Conservation (phyloP, 1,140 invertebrate species). For the Drosophila melanica region DNA sequence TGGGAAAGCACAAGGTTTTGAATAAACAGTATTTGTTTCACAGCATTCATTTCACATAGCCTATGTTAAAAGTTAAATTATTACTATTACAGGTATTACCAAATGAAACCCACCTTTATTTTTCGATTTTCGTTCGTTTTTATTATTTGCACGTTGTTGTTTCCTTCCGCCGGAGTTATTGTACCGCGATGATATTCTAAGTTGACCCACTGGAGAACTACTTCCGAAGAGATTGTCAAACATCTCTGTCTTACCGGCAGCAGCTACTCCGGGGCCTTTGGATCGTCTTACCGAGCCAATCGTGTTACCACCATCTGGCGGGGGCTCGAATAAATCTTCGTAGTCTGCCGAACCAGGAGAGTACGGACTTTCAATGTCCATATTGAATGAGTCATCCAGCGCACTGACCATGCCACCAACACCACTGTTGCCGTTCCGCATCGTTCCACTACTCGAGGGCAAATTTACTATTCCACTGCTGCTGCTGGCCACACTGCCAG, state of each 20-base stretch:
- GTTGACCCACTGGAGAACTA: conserved; percentile 65
- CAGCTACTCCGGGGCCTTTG: conserved; percentile 30
- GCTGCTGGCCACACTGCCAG: conserved; percentile 75
- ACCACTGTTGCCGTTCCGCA: conserved; percentile 69
- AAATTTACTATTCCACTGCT: conserved; percentile 68
- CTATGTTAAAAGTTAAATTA: not conserved
- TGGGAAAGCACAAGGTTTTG: no score
- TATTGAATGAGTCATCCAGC: conserved; percentile 84
- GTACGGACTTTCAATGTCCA: conserved; percentile 91
- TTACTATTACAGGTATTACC: not conserved
- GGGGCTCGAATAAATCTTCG: conserved; percentile 94
- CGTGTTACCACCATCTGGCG: conserved; percentile 84
- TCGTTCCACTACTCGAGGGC: conserved; percentile 40
- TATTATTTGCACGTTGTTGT: conserved; percentile 55
- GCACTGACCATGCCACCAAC: conserved; percentile 86
- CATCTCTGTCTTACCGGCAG: conserved; percentile 60
- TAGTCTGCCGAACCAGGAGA: conserved; percentile 93
- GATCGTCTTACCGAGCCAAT: conserved; percentile 41
- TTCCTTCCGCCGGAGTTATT: conserved; percentile 53
- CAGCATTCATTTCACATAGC: no score
- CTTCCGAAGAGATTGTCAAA: conserved; percentile 83
- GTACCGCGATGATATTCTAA: conserved; percentile 51
- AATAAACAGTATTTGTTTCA: not conserved
- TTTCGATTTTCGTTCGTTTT: conserved; percentile 69
- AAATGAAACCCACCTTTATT: conserved; percentile 67